Evolutionary conservation across 2,113 vertebrate species (phyloP).

Genomic region (Corythornis cristatus): DNA sequence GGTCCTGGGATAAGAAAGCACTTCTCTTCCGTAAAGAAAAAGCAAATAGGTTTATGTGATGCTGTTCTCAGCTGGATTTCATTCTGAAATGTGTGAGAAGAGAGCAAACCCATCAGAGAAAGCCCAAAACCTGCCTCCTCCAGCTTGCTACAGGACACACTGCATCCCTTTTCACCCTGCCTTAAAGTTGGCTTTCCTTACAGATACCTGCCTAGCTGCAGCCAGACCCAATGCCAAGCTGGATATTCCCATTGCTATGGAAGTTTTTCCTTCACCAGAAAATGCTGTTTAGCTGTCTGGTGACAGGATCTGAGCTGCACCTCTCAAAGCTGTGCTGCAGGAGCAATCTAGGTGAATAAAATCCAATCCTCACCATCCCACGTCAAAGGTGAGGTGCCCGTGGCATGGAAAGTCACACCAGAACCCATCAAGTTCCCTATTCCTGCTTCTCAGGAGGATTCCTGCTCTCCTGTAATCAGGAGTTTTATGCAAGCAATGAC

Average conservation of each 20-base stretch:
- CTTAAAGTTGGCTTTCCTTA: not conserved
- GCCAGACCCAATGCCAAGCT: not conserved
- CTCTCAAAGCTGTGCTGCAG: not conserved
- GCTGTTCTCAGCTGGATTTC: not conserved
- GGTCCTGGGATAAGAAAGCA: not conserved
- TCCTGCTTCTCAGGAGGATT: not conserved
- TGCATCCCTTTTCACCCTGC: not conserved
- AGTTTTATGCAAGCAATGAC: not conserved
- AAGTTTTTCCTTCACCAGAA: not conserved
- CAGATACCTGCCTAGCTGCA: not conserved
- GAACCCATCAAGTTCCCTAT: constrained; percentile 3
- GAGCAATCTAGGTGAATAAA: not conserved
- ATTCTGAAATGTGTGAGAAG: not conserved
- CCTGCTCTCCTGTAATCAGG: constrained; percentile 5
- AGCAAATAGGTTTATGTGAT: not conserved
- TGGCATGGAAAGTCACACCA: not conserved
- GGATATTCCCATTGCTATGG: not conserved
- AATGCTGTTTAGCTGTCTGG: not conserved
- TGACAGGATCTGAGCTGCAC: not conserved
- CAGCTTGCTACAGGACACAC: not conserved
- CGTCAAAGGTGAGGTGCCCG: not conserved
- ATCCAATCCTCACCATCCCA: not conserved
- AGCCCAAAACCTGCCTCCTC: not conserved
- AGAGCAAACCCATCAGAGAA: not conserved
- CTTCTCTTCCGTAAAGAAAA: not conserved